Percentiles rank a stretch among this genome's conserved stretches.
Conservation (phyloP, 2,113 vertebrate species). For the Tragulus kanchil region DNA sequence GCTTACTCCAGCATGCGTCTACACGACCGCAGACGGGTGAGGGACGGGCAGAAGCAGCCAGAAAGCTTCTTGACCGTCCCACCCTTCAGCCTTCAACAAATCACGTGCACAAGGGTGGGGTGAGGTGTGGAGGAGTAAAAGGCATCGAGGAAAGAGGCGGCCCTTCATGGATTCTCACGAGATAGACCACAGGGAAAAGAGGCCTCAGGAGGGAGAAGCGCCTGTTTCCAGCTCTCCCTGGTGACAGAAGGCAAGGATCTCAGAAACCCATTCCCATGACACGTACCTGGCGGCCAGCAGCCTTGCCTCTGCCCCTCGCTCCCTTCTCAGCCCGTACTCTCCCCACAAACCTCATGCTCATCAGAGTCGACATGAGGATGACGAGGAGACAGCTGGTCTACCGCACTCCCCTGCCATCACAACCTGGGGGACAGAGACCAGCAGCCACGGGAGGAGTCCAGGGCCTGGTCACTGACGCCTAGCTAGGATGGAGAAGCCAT, state of each 20-base stretch:
- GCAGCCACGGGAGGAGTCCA: neutral
- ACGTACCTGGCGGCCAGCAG: neutral
- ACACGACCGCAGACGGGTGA: rapidly evolving
- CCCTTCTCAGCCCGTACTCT: neutral
- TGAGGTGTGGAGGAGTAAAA: neutral
- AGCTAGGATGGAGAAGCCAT: neutral
- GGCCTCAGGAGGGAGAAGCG: neutral
- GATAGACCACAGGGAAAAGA: neutral
- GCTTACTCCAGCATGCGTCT: neutral
- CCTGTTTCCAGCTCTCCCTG: neutral
- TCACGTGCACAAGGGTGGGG: neutral
- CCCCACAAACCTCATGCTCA: rapidly evolving
- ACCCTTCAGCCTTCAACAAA: neutral
- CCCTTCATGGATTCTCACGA: neutral
- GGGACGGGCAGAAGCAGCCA: too few species aligned
- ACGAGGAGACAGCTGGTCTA: neutral
- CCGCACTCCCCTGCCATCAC: neutral
- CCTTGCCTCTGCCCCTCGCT: neutral
- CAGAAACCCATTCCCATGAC: neutral
- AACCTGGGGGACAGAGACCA: neutral
- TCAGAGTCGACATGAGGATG: neutral
- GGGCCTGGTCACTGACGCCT: neutral
- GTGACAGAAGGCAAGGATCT: neutral
- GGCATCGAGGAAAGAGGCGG: neutral
- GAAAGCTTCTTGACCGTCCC: neutral